Evolutionary conservation across 2,113 vertebrate species (phyloP), one percentile per base, ranked within the genome.

Genomic region (Epinephelus lanceolatus): DNA sequence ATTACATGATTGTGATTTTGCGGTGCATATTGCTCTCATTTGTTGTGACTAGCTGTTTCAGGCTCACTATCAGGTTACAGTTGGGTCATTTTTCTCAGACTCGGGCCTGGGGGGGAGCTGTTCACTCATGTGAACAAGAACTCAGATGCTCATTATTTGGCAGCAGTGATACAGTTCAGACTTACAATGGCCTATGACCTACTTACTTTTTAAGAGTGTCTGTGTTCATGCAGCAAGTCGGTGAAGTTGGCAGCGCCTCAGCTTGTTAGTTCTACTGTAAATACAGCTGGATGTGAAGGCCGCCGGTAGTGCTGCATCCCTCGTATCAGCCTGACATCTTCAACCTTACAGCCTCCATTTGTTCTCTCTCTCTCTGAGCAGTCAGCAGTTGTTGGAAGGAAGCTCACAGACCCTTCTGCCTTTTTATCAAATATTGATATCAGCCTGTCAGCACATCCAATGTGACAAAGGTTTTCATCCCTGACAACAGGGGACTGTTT

Each of bases 381-480:
- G 45, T 23, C 62, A 51, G 70, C 55, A 25, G 33, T 21, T 5
- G 30, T 12, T 25, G 33, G 42, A 45, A 8, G 42, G 11, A 45
- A 12, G 42, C 42, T 9, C 42, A 23, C 19, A 33, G 55, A 56
- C 45, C 67, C 23, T 52, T 72, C 70, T 74, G 25, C 53, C 14
- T 60, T 81, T 71, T 70, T 33, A 84, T 86, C 25, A 86, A 86
- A 86, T 83, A 80, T 80, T 83, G 60, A 85, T 72, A 69, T 62
- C 27, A 59, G 66, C 62, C 78, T 71, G 71, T 73, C 74, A 78
- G 66, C 70, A 62, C 23, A 69, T 55, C 62, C 33, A 33, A 0
- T 23, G 62, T 8, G 13, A 56, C 49, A 49, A 42, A 77, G 0
- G 6, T 18, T 57, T 72, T 56, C 10, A 6, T 37, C 14, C 33